Base-by-base conservation (phyloP, 2,797 vertebrate genomes). In the Crenuchus spilurus region DNA sequence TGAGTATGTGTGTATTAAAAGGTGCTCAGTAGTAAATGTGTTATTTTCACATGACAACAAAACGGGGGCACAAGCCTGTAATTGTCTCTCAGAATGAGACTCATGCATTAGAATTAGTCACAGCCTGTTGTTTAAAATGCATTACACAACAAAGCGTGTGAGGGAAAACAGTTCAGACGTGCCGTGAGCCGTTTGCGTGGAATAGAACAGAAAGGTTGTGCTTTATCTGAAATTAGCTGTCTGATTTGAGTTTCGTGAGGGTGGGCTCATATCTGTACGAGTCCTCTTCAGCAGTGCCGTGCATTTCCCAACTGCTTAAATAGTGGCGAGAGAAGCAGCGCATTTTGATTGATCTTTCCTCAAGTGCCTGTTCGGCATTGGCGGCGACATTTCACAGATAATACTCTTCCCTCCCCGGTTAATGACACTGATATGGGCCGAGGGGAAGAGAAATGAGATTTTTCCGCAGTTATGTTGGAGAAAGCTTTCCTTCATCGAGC, bases 331-430 rank as follows among this genome's bases (percentile, higher is more conserved):
- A 66, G 74, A 37, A 76, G 49, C 63, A 24, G 54, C 35, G 33
- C 41, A 35, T 63, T 66, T 61, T 71, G 62, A 81, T 79, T 58
- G 72, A 80, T 81, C 62, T 76, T 72, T 61, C 67, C 55, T 75
- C 30, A 57, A 79, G 72, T 66, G 65, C n/a, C 10, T 69, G 30
- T 51, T 67, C 58, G n/a, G 42, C 26, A n/a, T 39, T 16, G 44
- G 6, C 5, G 41, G 13, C 33, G 39, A 28, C 58, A 28, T 39
- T 70, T 77, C 37, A 18, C 33, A 48, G 75, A 68, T 80, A 76
- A 67, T 37, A 9, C 24, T 77, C 48, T 60, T 68, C 48, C 48
- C 22, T 61, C 4, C 22, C 18, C 42, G 16, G 33, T 42, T 74
- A 44, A 73, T 63, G 35, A 49, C 52, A 20, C 41, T 51, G 55